Percentiles rank a stretch among this genome's conserved stretches.
phyloP scores from a whole-genome alignment of 2,113 vertebrate species.

The Sigmodon hispidus region DNA sequence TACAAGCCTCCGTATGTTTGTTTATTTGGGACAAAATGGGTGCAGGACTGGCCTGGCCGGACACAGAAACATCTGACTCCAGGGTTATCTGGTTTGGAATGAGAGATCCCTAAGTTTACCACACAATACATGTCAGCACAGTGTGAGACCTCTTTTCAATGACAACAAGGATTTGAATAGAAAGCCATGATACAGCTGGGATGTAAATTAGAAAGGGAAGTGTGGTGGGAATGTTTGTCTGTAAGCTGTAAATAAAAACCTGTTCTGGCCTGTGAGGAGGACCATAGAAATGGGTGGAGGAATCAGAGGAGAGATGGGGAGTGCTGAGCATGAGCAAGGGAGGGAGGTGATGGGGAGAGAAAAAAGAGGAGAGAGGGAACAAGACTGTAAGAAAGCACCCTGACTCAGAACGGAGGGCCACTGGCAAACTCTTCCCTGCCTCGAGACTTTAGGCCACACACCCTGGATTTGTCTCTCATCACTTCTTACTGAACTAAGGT shows the following conservation, averaged over 20 bases:
- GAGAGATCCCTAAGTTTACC: not conserved
- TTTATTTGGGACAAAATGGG: no score
- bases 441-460: conserved; percentile 31
- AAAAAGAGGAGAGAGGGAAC: not conserved
- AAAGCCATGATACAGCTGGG: not conserved
- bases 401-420: not conserved
- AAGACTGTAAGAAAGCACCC: not conserved
- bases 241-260: no score
- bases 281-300: no score
- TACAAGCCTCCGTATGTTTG: no score
- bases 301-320: no score
- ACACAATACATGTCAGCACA: not conserved
- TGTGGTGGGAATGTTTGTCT: no score
- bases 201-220: not conserved
- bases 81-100: not conserved
- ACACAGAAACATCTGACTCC: no score
- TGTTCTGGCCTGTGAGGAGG: no score
- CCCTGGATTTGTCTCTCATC: not conserved
- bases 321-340: no score
- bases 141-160: not conserved
- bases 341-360: not conserved
- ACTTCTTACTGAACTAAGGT: not conserved
- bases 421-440: not conserved
- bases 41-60: no score
- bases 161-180: not conserved